Evolutionary conservation across 2,797 vertebrate genomes (phyloP).

Genomic region (Coregonus suidteri): DNA sequence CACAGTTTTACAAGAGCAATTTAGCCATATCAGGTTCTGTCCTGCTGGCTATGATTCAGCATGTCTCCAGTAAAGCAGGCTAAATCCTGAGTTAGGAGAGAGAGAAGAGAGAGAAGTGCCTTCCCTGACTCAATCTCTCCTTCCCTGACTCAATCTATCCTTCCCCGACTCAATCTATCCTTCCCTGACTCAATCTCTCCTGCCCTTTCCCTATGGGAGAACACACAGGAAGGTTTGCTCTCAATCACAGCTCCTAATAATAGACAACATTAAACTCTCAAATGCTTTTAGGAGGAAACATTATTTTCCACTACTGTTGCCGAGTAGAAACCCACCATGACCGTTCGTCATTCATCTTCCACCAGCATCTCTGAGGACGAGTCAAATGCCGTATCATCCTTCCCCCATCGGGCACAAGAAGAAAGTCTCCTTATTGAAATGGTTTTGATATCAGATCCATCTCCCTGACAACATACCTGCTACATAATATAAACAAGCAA

Average conservation of each 20-base stretch:
- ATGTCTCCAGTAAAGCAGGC: not conserved
- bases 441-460: not conserved
- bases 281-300: slow-evolving; percentile 27
- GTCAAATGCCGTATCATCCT: not conserved
- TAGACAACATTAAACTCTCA: slow-evolving; percentile 17
- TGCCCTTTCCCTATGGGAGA: not conserved
- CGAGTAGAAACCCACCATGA: slow-evolving; percentile 7
- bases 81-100: not conserved
- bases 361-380: not conserved
- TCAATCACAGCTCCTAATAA: slow-evolving; percentile 29
- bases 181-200: not conserved
- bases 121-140: not conserved
- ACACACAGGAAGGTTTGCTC: not conserved
- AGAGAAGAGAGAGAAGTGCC: not conserved
- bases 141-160: not conserved
- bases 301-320: slow-evolving; percentile 12
- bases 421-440: not conserved
- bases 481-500: not conserved
- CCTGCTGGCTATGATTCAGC: not conserved
- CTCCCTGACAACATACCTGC: slow-evolving; percentile 14
- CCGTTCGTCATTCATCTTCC: not conserved
- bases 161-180: not conserved
- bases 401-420: not conserved
- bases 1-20: not conserved
- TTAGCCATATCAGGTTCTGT: not conserved